Evolutionary conservation across 2,888 invertebrate species (phyloP).

Genomic region (Cylindroiulus punctatus): DNA sequence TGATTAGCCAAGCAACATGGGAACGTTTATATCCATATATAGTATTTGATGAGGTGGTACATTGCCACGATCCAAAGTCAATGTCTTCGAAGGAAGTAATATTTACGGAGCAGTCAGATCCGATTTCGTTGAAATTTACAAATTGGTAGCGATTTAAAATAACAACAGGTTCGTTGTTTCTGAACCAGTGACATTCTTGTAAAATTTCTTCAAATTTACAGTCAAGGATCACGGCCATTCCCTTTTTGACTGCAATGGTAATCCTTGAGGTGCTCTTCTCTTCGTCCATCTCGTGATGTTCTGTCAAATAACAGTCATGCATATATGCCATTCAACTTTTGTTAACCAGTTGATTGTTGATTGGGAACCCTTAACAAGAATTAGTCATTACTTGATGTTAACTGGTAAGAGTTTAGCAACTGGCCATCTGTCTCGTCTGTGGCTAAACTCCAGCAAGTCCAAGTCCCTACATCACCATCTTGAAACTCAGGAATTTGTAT

Average conservation of each 20-base stretch:
- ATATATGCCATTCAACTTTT: not conserved
- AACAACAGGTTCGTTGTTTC: not conserved
- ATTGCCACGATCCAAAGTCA: not conserved
- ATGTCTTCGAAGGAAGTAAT: not conserved
- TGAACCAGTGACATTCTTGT: not conserved
- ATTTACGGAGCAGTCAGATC: slow-evolving; percentile 1
- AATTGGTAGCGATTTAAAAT: not conserved
- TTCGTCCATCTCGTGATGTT: not conserved
- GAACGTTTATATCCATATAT: slow-evolving; percentile 6
- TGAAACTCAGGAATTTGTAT: not conserved
- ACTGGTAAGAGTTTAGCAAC: not conserved
- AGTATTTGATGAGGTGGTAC: not conserved
- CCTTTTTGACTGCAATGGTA: not conserved
- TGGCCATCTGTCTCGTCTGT: slow-evolving; percentile 45
- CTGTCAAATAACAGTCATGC: not conserved
- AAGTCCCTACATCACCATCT: slow-evolving; percentile 35
- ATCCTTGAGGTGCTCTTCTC: not conserved
- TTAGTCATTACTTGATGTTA: slow-evolving; percentile 30
- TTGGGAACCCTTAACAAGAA: not conserved
- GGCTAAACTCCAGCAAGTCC: slow-evolving; percentile 50
- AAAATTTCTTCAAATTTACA: not conserved
- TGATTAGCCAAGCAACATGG: not conserved
- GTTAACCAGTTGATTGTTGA: not conserved
- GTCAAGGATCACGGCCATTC: not conserved
- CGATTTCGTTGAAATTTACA: not conserved